phyloP scores from a whole-genome alignment of 2,888 invertebrate species.

The Eilema caniola region DNA sequence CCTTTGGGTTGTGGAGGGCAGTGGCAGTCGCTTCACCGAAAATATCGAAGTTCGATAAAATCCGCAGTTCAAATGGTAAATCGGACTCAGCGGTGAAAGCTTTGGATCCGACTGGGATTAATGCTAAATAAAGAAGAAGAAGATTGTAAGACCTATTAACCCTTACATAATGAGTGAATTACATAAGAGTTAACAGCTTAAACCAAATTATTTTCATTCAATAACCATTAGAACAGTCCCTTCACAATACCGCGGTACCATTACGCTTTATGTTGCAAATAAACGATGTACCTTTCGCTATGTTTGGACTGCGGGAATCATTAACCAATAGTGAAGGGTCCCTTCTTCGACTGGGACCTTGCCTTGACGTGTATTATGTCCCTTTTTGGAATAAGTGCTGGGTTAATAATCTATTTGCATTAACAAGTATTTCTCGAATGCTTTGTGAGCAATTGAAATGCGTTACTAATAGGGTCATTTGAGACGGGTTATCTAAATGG shows the following conservation, averaged over 20 bases:
- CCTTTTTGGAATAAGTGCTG: slow-evolving; percentile 15
- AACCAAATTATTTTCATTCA: neutral
- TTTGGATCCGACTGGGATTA: too few relatives aligned
- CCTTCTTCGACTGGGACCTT: slow-evolving; percentile 11
- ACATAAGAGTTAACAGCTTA: neutral
- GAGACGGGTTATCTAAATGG: neutral
- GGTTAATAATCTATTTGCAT: neutral
- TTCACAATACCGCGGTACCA: slow-evolving; percentile 15
- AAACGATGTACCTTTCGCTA: slow-evolving; percentile 42
- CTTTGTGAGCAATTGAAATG: neutral
- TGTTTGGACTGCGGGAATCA: slow-evolving; percentile 34
- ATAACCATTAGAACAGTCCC: neutral
- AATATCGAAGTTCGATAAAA: too few relatives aligned
- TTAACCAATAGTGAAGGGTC: slow-evolving; percentile 27
- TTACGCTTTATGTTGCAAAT: slow-evolving; percentile 10
- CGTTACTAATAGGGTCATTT: neutral
- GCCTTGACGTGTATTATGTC: slow-evolving; percentile 22
- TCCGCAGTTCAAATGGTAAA: too few relatives aligned
- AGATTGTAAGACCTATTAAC: neutral
- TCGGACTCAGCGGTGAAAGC: too few relatives aligned
- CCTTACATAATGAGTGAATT: neutral
- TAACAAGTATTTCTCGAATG: neutral
- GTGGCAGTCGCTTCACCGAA: too few relatives aligned
- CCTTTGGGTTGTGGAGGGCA: too few relatives aligned
- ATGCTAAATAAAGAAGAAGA: too few relatives aligned